Percentiles rank a stretch among this genome's conserved stretches.
Conservation (phyloP, 37 sponge, comb jelly and placozoan genomes). For the Halichondria panicea region DNA sequence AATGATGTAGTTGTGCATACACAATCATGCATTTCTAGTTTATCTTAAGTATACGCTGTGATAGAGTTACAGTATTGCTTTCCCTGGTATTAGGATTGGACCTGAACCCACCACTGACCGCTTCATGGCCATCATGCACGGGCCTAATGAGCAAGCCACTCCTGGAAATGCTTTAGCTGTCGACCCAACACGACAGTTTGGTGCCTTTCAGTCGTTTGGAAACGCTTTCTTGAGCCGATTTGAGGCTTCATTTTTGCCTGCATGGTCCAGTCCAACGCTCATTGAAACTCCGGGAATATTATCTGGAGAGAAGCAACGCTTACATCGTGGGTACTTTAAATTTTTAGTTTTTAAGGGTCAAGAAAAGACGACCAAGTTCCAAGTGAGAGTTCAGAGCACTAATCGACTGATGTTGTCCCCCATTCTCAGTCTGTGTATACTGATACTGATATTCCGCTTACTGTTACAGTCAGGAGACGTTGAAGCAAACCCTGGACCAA, state of each 20-base stretch:
- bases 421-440: too few relatives aligned
- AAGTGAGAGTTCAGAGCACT: too few relatives aligned
- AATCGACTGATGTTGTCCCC: too few relatives aligned
- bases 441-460: too few relatives aligned
- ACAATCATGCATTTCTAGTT: too few relatives aligned
- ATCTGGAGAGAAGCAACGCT: constrained; percentile 97
- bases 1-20: too few relatives aligned
- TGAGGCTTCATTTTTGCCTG: constrained; percentile 80
- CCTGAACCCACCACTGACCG: constrained; percentile 99
- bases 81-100: constrained; percentile 96
- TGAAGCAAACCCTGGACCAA: too few relatives aligned
- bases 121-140: constrained; percentile 98
- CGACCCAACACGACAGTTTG: constrained; percentile 86
- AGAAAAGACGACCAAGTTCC: too few relatives aligned
- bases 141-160: constrained; percentile 85
- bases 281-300: constrained; percentile 97
- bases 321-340: constrained; percentile 92
- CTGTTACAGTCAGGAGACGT: too few relatives aligned
- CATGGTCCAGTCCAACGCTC: constrained; percentile 86
- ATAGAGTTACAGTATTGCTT: too few relatives aligned
- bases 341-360: too few relatives aligned
- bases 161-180: constrained; percentile 97
- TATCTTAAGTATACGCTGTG: too few relatives aligned
- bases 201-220: constrained; percentile 84
- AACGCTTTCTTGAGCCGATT: constrained; percentile 89